Evolutionary conservation across 2,113 vertebrate species (phyloP).

Genomic region (Apus apus): DNA sequence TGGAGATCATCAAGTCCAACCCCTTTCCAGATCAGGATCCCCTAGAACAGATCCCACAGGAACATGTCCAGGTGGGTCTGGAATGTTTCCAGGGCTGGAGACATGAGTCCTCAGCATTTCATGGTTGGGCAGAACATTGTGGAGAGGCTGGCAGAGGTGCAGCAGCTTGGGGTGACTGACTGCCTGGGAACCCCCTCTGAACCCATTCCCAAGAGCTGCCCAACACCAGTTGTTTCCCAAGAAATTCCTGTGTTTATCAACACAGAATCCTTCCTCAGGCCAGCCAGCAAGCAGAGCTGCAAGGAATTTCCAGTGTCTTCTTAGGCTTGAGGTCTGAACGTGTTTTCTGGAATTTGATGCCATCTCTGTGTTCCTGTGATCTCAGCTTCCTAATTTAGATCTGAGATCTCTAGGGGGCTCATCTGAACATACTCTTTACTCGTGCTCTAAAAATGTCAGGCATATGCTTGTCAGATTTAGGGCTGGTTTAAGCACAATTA

Average conservation of each 20-base stretch:
- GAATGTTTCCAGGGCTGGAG: no score
- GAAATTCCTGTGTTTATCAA: neutral
- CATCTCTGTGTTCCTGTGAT: neutral
- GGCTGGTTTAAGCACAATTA: neutral
- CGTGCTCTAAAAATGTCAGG: neutral
- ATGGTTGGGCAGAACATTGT: neutral
- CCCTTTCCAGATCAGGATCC: no score
- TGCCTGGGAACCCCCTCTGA: neutral
- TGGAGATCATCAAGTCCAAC: no score
- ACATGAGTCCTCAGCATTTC: no score
- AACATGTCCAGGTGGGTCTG: no score
- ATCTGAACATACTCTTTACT: neutral
- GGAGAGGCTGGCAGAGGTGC: neutral
- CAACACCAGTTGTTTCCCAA: neutral
- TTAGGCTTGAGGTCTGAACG: neutral
- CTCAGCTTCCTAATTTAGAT: neutral
- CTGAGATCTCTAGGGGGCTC: neutral
- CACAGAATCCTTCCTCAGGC: neutral
- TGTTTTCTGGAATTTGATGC: neutral
- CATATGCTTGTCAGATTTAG: slow-evolving; percentile 13
- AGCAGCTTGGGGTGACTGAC: accelerated
- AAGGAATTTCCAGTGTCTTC: accelerated
- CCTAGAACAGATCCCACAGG: no score
- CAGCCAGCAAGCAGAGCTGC: neutral
- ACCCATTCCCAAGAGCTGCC: neutral